Evolutionary conservation across 2,797 vertebrate genomes (phyloP), one percentile per base, ranked within the genome.

Genomic region (Acanthiza pusilla): DNA sequence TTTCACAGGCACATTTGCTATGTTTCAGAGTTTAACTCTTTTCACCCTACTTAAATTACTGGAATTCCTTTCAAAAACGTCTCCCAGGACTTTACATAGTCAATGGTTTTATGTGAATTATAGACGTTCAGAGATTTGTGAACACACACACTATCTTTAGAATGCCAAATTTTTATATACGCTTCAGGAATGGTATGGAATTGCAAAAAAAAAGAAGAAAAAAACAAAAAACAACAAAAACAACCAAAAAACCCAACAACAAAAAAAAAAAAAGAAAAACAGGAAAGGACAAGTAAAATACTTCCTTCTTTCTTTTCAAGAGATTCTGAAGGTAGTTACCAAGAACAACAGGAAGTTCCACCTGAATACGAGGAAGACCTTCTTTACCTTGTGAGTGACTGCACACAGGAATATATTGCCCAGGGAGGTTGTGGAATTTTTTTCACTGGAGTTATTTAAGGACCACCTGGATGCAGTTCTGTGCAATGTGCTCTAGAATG

Each of bases 91-190:
- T 77, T 74, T n/a, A 63, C 5, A n/a, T 2, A 78, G n/a, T 23
- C 14, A 67, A 4, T 0, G 1, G 5, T 8, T 65, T 78, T 91
- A 29, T 47, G 32, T 7, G 7, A 2, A 19, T 72, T 7, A 1
- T 60, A 29, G 38, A 48, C 63, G 2, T 42, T 74, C 13, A 68
- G 3, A 5, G 18, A 17, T 34, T 65, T 74, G 14, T 36, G 18
- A 84, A 60, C 21, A 40, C 7, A 21, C 10, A n/a, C 20, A 3
- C n/a, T 88, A 38, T 21, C 26, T 53, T 93, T 75, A 68, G 10
- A 43, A 38, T 27, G 10, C 2, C 4, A 40, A 4, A 18, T 79
- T 65, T 82, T 34, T 21, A 14, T 38, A 57, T 10, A 9, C 13
- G 13, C 18, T 57, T 77, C 27, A 43, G 34, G 18, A 71, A 70